A percentile compares a stretch with the other conserved stretches of the same genome.
Evolutionary conservation across 2,888 invertebrate genomes (phyloP).

Genomic region (Acleris cristana): DNA sequence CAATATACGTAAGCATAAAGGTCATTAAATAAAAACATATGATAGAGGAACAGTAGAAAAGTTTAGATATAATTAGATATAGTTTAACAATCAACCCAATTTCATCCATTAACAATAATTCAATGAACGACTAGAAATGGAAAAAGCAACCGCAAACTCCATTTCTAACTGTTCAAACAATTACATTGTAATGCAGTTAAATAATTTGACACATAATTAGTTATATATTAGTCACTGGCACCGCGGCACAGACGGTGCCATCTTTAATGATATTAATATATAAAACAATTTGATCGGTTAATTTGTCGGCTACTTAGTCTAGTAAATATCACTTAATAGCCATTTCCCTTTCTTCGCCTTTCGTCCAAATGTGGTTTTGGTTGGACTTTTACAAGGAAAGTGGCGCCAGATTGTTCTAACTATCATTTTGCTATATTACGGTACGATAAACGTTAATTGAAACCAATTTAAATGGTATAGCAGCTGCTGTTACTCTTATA

Average conservation of each 20-base stretch:
- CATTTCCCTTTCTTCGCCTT: conserved; percentile 6
- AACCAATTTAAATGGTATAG: too few relatives aligned
- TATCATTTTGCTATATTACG: too few relatives aligned
- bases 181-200: not conserved
- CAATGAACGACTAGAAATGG: not conserved
- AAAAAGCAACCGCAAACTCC: conserved; percentile 4
- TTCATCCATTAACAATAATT: not conserved
- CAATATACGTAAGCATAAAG: too few relatives aligned
- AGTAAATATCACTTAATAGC: not conserved
- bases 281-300: conserved; percentile 15
- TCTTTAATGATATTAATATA: conserved; percentile 7
- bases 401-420: conserved; percentile 1
- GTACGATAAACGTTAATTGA: too few relatives aligned
- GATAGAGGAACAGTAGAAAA: too few relatives aligned
- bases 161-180: not conserved
- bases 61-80: too few relatives aligned
- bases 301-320: conserved; percentile 1
- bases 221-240: conserved; percentile 16
- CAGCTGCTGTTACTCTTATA: too few relatives aligned
- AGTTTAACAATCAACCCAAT: too few relatives aligned
- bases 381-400: conserved; percentile 11
- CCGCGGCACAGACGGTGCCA: conserved; percentile 16
- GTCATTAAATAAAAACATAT: too few relatives aligned
- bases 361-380: conserved; percentile 13
- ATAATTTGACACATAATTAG: conserved; percentile 20